phyloP scores from a whole-genome alignment of 2,797 vertebrate genomes.

The Coregonus sp. region DNA sequence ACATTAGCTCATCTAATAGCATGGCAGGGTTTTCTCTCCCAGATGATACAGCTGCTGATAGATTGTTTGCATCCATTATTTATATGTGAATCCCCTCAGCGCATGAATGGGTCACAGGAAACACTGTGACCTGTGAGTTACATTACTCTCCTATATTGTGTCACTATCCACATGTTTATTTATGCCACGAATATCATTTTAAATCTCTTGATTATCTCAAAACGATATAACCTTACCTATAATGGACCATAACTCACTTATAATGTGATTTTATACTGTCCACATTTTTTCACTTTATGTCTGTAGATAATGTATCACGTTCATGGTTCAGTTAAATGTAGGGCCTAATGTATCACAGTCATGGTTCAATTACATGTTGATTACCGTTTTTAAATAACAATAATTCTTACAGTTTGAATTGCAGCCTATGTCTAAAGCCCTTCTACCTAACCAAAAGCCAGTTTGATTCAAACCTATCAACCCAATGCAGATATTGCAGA shows the following conservation, averaged over 20 bases:
- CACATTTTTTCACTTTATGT: background rate
- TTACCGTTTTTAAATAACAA: background rate
- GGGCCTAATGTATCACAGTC: background rate
- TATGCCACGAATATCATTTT: background rate
- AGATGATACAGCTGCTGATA: conserved; percentile 16
- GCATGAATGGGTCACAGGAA: conserved; percentile 24
- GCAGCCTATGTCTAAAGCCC: background rate
- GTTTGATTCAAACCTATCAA: background rate
- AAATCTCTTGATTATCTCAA: conserved; percentile 8
- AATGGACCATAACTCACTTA: background rate
- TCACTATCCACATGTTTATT: conserved; percentile 9
- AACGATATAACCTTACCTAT: background rate
- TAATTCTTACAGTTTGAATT: background rate
- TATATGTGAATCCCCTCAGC: conserved; percentile 22
- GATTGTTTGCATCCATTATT: conserved; percentile 42
- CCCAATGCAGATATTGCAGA: background rate
- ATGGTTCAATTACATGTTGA: background rate
- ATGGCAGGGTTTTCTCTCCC: conserved; percentile 21
- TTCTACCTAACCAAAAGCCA: background rate
- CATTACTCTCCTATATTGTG: conserved; percentile 8
- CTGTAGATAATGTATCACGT: background rate
- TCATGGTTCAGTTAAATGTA: background rate
- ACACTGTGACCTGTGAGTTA: conserved; percentile 4
- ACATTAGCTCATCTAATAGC: conserved; percentile 40
- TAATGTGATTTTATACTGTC: background rate